A percentile compares a stretch with the other conserved stretches of the same genome.
These are phyloP conservation scores for Chrysemys picta DNA, from an alignment of 2,113 vertebrate genomes.

Conservation along the genomic window DNA sequence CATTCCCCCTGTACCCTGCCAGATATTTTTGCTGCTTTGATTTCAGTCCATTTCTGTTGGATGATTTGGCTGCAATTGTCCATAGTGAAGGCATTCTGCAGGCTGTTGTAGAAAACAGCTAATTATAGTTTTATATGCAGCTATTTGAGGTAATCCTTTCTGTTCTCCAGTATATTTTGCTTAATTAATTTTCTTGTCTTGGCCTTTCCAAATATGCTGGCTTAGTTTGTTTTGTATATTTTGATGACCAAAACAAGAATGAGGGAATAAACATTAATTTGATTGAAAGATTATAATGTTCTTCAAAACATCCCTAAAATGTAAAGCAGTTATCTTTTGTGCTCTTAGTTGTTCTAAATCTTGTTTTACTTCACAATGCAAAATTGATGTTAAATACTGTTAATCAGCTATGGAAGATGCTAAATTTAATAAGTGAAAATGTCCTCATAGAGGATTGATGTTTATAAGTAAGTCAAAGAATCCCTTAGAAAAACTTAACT, in stretches of 20 bases:
- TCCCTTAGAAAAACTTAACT: neutral
- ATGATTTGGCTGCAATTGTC: conserved; percentile 32
- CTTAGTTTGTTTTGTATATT: neutral
- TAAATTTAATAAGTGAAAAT: neutral
- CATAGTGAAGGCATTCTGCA: neutral
- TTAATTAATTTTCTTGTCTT: neutral
- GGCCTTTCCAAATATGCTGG: neutral
- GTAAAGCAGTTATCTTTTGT: neutral
- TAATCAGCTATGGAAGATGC: neutral
- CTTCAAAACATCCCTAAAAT: conserved; percentile 16
- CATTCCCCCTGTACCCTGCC: neutral
- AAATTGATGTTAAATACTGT: neutral
- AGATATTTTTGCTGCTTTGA: conserved; percentile 40
- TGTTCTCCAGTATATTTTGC: neutral
- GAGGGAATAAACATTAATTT: conserved; percentile 16
- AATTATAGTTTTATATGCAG: conserved; percentile 7
- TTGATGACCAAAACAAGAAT: conserved; percentile 23
- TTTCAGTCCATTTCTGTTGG: conserved; percentile 26
- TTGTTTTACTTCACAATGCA: neutral
- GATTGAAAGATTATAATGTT: neutral
- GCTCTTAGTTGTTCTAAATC: neutral
- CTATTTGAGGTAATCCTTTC: neutral
- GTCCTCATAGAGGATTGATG: neutral
- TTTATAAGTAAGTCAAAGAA: neutral
- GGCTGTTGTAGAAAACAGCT: conserved; percentile 9